Evolutionary conservation across 2,797 vertebrate species (phyloP).

Genomic region (Pteronotus mesoamericanus): DNA sequence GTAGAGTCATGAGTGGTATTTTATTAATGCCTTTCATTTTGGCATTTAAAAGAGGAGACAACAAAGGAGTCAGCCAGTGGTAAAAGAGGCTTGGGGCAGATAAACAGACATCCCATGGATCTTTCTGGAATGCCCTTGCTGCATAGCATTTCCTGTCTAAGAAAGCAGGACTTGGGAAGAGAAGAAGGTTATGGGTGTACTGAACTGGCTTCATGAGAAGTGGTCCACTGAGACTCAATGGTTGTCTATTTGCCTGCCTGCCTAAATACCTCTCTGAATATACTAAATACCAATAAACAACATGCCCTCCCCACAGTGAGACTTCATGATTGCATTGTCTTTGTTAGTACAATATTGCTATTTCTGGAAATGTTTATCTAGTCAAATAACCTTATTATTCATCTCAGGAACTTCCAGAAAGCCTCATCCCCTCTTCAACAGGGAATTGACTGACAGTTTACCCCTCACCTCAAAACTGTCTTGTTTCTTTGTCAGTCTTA

Average conservation of each 20-base stretch:
- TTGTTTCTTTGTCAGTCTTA: not conserved
- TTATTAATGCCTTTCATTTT: not conserved
- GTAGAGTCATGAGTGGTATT: not conserved
- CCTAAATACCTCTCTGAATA: not conserved
- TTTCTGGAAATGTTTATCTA: not conserved
- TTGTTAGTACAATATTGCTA: accelerated
- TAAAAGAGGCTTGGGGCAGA: not conserved
- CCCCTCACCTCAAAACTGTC: not conserved
- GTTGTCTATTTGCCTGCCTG: not conserved
- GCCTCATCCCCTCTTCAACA: not conserved
- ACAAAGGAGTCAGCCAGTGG: not conserved
- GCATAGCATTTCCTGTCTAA: not conserved
- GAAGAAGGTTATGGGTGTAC: not conserved
- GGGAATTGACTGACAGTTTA: not conserved
- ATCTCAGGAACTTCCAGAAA: not conserved
- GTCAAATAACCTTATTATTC: not conserved
- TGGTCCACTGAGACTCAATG: not conserved
- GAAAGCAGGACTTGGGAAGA: not conserved
- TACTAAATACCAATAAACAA: not conserved
- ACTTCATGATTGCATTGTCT: not conserved
- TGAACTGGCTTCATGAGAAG: not conserved
- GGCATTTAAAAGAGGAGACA: not conserved
- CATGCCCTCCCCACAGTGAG: accelerated
- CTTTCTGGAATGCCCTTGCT: not conserved
- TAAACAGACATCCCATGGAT: not conserved